These are phyloP conservation scores for cattle (Bos taurus) DNA, from an alignment of 2,113 vertebrate species.

Conservation along the genomic window ARS-UCD2.0 NC_037357.1:112102001-112102500, in stretches of 20 bases:
- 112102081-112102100: constrained; percentile 23
- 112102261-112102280: not conserved
- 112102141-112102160: constrained; percentile 32
- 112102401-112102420: constrained; percentile 53
- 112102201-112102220: constrained; percentile 12
- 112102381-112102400: constrained; percentile 66
- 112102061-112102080: constrained; percentile 32
- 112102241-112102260: not conserved
- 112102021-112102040: constrained; percentile 45
- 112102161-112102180: constrained; percentile 53
- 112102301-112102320: constrained; percentile 27
- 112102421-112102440: constrained; percentile 59
- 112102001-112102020: constrained; percentile 53
- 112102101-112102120: constrained; percentile 30
- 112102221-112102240: not conserved
- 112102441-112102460: constrained; percentile 47
- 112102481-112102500: constrained; percentile 36
- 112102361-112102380: constrained; percentile 33
- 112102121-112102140: not conserved
- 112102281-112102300: not conserved
- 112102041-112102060: not conserved
- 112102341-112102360: constrained; percentile 53
- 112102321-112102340: constrained; percentile 10
- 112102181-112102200: constrained; percentile 35
- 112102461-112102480: constrained; percentile 33